Percentiles rank a stretch among this genome's conserved stretches.
Conservation (phyloP, 35 echinoderm and acorn worm genomes). For the Ptychodera flava region DNA sequence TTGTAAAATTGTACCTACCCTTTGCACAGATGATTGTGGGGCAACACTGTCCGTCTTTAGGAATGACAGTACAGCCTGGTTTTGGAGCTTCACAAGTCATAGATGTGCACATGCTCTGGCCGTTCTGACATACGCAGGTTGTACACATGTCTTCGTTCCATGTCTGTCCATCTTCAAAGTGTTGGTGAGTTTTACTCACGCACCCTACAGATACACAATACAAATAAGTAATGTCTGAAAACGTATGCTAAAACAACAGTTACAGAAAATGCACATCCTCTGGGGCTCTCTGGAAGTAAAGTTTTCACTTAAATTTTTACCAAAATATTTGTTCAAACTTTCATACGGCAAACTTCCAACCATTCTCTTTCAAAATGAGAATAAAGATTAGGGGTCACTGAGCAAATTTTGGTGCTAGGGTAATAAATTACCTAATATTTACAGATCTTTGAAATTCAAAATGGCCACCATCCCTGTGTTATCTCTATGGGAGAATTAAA, state of each 20-base stretch:
- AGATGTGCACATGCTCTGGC: constrained; percentile 11
- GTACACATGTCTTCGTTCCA: constrained; percentile 49
- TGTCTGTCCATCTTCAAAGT: constrained; percentile 20
- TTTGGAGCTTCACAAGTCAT: constrained; percentile 23
- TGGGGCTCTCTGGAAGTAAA: too few relatives aligned
- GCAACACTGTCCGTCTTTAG: constrained; percentile 23
- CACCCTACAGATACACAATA: constrained; percentile 5
- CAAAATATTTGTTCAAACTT: too few relatives aligned
- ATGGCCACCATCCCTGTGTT: too few relatives aligned
- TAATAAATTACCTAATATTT: too few relatives aligned
- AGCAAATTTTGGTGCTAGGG: too few relatives aligned
- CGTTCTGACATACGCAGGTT: constrained; percentile 31
- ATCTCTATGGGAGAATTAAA: too few relatives aligned
- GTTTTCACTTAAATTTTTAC: too few relatives aligned
- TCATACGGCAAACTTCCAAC: too few relatives aligned
- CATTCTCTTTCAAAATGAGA: too few relatives aligned
- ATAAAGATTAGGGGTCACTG: too few relatives aligned
- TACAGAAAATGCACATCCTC: neutral
- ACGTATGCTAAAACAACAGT: neutral
- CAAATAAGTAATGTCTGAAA: neutral
- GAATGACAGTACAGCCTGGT: constrained; percentile 30
- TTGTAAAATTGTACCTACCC: neutral
- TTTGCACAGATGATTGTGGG: constrained; percentile 20
- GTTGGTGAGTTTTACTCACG: constrained; percentile 4
- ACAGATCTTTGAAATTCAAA: too few relatives aligned